Percentiles rank a stretch among this genome's conserved stretches.
Conservation (phyloP, 1,140 invertebrate genomes). For the Drosophila miranda region DNA sequence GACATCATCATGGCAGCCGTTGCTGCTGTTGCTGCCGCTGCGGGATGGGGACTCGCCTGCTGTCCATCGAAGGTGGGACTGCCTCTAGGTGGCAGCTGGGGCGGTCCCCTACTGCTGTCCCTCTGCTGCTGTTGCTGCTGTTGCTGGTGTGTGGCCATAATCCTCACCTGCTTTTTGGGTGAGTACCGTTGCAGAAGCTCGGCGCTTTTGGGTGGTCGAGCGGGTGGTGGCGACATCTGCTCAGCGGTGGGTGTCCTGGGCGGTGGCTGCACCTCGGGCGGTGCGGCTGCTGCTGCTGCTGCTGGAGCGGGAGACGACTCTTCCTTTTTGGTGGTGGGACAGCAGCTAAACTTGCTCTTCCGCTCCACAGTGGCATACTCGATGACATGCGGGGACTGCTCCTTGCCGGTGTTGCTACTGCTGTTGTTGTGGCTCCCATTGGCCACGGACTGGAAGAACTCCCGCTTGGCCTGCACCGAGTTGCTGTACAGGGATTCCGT, state of each 20-base stretch:
- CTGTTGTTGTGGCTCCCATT: conserved; percentile 38
- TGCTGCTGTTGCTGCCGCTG: background rate
- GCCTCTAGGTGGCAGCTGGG: conserved; percentile 83
- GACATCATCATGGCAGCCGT: conserved; percentile 5
- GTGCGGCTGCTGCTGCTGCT: conserved; percentile 3
- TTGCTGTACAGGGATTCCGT: conserved; percentile 75
- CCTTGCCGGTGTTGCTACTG: conserved; percentile 11
- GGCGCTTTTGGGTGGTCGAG: conserved; percentile 85
- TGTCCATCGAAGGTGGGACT: conserved; percentile 57
- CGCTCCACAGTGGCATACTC: conserved; percentile 87
- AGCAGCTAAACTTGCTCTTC: conserved; percentile 87
- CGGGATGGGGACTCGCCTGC: conserved; percentile 8
- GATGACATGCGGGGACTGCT: conserved; percentile 83
- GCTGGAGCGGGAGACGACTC: conserved; percentile 23
- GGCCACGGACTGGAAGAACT: conserved; percentile 67
- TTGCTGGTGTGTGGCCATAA: conserved; percentile 26
- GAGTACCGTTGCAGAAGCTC: conserved; percentile 75
- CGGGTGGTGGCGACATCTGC: conserved; percentile 80
- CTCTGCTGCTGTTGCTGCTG: conserved; percentile 15
- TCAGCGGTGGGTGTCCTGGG: conserved; percentile 84
- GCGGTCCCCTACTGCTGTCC: conserved; percentile 74
- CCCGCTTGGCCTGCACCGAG: conserved; percentile 66
- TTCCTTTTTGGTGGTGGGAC: conserved; percentile 84
- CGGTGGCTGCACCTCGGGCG: conserved; percentile 76
- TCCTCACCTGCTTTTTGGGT: conserved; percentile 81